Evolutionary conservation across 53 echinoderm and acorn worm genomes (phyloP).

Genomic region (Luidia sarsii): DNA sequence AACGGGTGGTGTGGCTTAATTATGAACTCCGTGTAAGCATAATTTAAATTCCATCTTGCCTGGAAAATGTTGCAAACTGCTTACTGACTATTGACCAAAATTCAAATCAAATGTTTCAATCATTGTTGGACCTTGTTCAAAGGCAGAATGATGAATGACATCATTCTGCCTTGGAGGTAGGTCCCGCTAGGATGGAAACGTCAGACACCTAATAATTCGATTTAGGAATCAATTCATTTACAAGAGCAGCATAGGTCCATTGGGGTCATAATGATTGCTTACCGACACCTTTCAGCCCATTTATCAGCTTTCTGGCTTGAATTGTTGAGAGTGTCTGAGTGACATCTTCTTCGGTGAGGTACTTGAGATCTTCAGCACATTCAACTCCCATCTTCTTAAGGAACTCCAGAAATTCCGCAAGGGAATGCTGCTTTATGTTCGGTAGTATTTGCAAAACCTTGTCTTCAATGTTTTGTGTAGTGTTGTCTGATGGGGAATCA

Average conservation of each 20-base stretch:
- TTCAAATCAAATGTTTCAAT: too few relatives aligned
- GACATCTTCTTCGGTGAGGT: slow-evolving; percentile 4
- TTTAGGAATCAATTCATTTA: too few relatives aligned
- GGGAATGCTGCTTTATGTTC: not conserved
- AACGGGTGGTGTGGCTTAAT: too few relatives aligned
- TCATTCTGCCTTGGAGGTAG: too few relatives aligned
- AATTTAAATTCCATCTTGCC: too few relatives aligned
- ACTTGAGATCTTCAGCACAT: not conserved
- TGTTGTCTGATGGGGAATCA: not conserved
- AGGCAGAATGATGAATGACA: too few relatives aligned
- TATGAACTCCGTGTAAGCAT: too few relatives aligned
- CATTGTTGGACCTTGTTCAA: too few relatives aligned
- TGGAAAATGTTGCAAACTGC: too few relatives aligned
- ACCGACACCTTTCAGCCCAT: not conserved
- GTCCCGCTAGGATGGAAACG: too few relatives aligned
- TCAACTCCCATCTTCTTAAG: slow-evolving; percentile 4
- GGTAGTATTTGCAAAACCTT: not conserved
- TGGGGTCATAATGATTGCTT: not conserved
- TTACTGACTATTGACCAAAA: too few relatives aligned
- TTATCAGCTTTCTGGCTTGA: slow-evolving; percentile 8
- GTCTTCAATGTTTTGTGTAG: not conserved
- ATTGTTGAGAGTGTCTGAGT: not conserved
- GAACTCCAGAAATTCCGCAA: not conserved
- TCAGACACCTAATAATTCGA: too few relatives aligned
- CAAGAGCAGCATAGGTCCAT: not conserved